Evolutionary conservation across 2,888 invertebrate species (phyloP).

Genomic region (Patella ulyssiponensis): DNA sequence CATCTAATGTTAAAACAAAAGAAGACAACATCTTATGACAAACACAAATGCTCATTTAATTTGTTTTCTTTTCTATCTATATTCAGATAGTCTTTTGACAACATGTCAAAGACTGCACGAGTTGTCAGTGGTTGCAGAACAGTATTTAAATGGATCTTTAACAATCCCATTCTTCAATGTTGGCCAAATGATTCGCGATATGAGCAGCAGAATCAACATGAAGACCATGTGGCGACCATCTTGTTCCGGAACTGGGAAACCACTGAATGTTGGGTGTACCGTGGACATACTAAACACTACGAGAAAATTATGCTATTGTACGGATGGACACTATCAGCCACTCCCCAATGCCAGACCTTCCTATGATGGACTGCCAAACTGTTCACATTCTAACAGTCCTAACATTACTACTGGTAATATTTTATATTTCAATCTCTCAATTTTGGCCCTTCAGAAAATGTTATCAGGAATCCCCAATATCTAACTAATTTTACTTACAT

Average conservation of each 20-base stretch:
- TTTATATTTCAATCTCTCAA: no score
- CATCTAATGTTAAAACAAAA: no score
- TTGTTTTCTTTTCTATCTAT: no score
- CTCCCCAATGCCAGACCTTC: background rate
- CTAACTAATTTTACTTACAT: no score
- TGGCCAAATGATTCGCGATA: background rate
- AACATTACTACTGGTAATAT: no score
- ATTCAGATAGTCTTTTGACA: no score
- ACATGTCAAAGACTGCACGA: background rate
- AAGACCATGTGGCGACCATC: background rate
- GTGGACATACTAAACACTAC: background rate
- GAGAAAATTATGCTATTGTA: background rate
- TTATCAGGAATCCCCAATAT: no score
- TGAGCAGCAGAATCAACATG: background rate
- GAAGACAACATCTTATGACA: no score
- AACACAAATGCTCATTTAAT: no score
- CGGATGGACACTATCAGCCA: background rate
- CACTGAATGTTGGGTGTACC: background rate
- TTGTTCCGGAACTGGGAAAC: background rate
- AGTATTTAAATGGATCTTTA: background rate
- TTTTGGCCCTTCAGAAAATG: no score
- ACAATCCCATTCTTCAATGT: background rate
- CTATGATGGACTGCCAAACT: background rate
- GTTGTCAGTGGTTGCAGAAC: background rate
- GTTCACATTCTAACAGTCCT: background rate